A percentile compares a stretch with the other conserved stretches of the same genome.
Conservation (phyloP, 2,113 vertebrate genomes). For the Sminthopsis crassicaudata region DNA sequence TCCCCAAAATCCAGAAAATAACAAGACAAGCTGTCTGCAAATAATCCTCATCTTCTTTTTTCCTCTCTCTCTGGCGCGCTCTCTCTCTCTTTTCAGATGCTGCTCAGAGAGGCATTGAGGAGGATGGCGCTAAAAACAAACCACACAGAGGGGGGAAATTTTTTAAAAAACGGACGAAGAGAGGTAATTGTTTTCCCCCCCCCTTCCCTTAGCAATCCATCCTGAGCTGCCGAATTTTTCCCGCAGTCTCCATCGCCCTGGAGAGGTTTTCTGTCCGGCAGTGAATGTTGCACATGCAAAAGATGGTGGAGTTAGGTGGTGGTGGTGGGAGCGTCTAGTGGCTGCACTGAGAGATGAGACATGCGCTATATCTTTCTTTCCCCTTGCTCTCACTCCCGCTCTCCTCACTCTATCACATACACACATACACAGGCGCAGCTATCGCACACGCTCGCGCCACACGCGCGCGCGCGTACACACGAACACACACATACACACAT, state of each 20-base stretch:
- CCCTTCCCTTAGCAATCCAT: slow-evolving; percentile 86
- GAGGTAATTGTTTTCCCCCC: neutral
- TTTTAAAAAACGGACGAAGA: neutral
- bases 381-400: slow-evolving; percentile 70
- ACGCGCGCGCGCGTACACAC: neutral
- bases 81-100: slow-evolving; percentile 83
- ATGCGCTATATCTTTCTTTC: slow-evolving; percentile 87
- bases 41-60: slow-evolving; percentile 98
- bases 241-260: slow-evolving; percentile 94
- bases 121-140: slow-evolving; percentile 82
- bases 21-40: slow-evolving; percentile 96
- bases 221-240: slow-evolving; percentile 84
- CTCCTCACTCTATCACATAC: slow-evolving; percentile 59
- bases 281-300: slow-evolving; percentile 90
- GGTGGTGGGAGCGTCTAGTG: slow-evolving; percentile 86
- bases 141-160: slow-evolving; percentile 4
- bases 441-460: slow-evolving; percentile 2
- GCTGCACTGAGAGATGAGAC: slow-evolving; percentile 89
- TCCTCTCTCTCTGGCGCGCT: slow-evolving; percentile 82
- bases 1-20: slow-evolving; percentile 97
- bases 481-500: neutral
- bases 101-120: slow-evolving; percentile 93
- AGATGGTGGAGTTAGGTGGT: slow-evolving; percentile 87
- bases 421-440: slow-evolving; percentile 32
- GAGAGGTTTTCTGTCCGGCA: slow-evolving; percentile 88